phyloP scores from a whole-genome alignment of 2,888 invertebrate genomes.

The Listrodromus nycthemerus region DNA sequence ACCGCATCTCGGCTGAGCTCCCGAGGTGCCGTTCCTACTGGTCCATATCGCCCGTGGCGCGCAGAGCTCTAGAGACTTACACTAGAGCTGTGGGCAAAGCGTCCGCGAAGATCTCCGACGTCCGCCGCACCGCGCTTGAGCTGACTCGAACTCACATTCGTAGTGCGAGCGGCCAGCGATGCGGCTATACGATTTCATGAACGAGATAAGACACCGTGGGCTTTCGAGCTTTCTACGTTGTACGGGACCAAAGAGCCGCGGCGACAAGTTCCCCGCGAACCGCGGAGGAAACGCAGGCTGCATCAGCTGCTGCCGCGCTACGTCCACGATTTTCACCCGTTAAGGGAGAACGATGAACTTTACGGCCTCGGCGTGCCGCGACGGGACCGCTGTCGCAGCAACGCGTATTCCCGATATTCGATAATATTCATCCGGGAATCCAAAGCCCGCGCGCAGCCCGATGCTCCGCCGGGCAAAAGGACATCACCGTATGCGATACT shows the following conservation, averaged over 20 bases:
- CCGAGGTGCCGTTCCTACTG: not conserved
- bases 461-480: not conserved
- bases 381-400: slow-evolving; percentile 10
- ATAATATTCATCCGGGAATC: slow-evolving; percentile 53
- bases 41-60: slow-evolving; percentile 58
- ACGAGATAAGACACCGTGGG: slow-evolving; percentile 45
- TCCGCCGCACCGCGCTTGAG: slow-evolving; percentile 5
- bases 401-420: slow-evolving; percentile 58
- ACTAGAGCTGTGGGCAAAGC: slow-evolving; percentile 34
- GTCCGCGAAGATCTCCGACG: slow-evolving; percentile 30
- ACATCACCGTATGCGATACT: not conserved
- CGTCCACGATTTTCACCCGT: slow-evolving; percentile 46
- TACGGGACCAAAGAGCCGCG: slow-evolving; percentile 25
- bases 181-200: slow-evolving; percentile 49
- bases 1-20: not conserved
- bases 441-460: slow-evolving; percentile 1
- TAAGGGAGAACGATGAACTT: slow-evolving; percentile 57
- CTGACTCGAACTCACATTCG: slow-evolving; percentile 26
- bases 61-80: slow-evolving; percentile 17
- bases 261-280: slow-evolving; percentile 23
- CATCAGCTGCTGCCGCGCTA: slow-evolving; percentile 32
- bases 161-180: slow-evolving; percentile 18
- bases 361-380: slow-evolving; percentile 45
- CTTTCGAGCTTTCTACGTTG: slow-evolving; percentile 51
- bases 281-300: slow-evolving; percentile 38